A percentile compares a stretch with the other conserved stretches of the same genome.
phyloP scores from a whole-genome alignment of 2,888 invertebrate genomes.

The Cotesia congregata region DNA sequence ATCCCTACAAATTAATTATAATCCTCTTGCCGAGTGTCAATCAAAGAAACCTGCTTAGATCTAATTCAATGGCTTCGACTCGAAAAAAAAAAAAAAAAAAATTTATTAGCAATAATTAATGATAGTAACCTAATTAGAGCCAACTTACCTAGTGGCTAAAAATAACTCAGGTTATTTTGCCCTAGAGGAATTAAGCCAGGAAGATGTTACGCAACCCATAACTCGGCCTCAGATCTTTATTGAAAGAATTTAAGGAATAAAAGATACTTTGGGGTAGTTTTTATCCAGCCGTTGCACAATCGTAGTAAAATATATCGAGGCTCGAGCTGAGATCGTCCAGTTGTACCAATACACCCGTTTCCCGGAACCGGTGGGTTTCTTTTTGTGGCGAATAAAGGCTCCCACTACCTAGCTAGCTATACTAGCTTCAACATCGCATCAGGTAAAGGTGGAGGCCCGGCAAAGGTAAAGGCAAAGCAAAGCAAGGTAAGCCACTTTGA shows the following conservation, averaged over 20 bases:
- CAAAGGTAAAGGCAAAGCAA: not conserved
- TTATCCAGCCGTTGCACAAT: slow-evolving; percentile 6
- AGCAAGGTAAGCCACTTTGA: slow-evolving; percentile 61
- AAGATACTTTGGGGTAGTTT: not conserved
- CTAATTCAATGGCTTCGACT: too few relatives aligned
- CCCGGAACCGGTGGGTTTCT: slow-evolving; percentile 13
- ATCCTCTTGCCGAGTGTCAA: too few relatives aligned
- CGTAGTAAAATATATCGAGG: not conserved
- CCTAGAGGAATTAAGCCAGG: too few relatives aligned
- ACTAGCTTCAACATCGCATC: slow-evolving; percentile 27
- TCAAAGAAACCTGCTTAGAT: too few relatives aligned
- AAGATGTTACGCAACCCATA: too few relatives aligned
- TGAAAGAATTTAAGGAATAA: not conserved
- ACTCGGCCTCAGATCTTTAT: too few relatives aligned
- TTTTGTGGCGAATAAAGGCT: slow-evolving; percentile 22
- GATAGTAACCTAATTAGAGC: too few relatives aligned
- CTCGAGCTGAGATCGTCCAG: not conserved
- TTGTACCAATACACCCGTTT: slow-evolving; percentile 7
- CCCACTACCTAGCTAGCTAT: slow-evolving; percentile 5
- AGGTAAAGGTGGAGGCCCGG: slow-evolving; percentile 53
- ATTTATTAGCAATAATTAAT: too few relatives aligned
- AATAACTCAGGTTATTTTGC: too few relatives aligned
- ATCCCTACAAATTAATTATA: too few relatives aligned
- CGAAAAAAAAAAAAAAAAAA: too few relatives aligned
- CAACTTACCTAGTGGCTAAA: too few relatives aligned